Evolutionary conservation across 2,888 invertebrate genomes (phyloP).

Genomic region (Tromatobia lineatoria): DNA sequence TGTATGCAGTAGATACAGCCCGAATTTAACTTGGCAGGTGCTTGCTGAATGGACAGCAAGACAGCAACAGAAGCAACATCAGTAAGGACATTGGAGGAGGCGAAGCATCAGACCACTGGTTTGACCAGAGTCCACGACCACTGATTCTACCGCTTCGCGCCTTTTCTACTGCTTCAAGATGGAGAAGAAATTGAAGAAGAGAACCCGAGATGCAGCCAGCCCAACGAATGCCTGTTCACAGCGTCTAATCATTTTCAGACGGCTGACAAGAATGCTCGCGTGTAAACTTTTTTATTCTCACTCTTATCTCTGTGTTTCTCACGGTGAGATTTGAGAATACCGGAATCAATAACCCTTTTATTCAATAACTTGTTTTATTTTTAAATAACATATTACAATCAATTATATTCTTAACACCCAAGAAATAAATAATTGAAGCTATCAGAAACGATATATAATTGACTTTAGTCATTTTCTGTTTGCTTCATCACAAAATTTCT

Average conservation of each 20-base stretch:
- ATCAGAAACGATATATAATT: too few relatives aligned
- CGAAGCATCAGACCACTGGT: conserved; percentile 15
- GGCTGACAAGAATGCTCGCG: conserved; percentile 22
- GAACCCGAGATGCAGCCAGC: conserved; percentile 36
- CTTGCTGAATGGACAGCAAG: conserved; percentile 75
- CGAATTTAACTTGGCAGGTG: conserved; percentile 78
- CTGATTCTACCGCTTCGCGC: conserved; percentile 33
- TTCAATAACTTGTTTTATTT: too few relatives aligned
- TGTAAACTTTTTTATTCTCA: not conserved
- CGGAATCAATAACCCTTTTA: too few relatives aligned
- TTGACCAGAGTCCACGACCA: conserved; percentile 16
- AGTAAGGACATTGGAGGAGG: not conserved
- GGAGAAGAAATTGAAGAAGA: conserved; percentile 49
- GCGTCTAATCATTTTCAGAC: conserved; percentile 20
- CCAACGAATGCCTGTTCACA: not conserved
- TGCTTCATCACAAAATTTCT: too few relatives aligned
- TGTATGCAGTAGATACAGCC: conserved; percentile 48
- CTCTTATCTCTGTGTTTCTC: not conserved
- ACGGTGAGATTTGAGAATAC: not conserved
- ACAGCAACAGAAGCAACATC: conserved; percentile 24
- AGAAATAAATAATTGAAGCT: too few relatives aligned
- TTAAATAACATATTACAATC: too few relatives aligned
- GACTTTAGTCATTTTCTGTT: too few relatives aligned
- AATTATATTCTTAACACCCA: too few relatives aligned
- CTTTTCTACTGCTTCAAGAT: conserved; percentile 30